Percentiles rank a stretch among this genome's conserved stretches.
These are phyloP conservation scores for Brachylomia viminalis DNA, from an alignment of 2,888 invertebrate species.

Conservation along the genomic window DNA sequence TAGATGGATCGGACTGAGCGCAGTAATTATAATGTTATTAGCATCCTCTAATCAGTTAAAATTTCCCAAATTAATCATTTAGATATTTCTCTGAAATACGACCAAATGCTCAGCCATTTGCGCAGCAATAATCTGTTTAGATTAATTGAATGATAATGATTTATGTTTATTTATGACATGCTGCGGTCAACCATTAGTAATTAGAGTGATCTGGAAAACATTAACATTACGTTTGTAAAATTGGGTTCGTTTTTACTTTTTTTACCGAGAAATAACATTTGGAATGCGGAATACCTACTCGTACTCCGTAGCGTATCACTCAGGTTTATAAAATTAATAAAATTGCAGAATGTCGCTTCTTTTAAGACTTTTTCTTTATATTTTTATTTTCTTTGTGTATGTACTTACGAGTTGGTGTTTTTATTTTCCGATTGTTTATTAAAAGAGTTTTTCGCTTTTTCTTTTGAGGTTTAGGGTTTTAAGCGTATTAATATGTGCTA, in stretches of 20 bases:
- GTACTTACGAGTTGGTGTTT: not conserved
- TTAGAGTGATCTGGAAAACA: slow-evolving; percentile 62
- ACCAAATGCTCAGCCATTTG: slow-evolving; percentile 37
- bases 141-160: slow-evolving; percentile 63
- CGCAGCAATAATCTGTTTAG: slow-evolving; percentile 58
- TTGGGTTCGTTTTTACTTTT: not conserved
- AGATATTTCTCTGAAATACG: slow-evolving; percentile 39
- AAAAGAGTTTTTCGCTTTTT: not conserved
- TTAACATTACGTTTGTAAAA: slow-evolving; percentile 18
- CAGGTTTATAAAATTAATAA: slow-evolving; percentile 3
- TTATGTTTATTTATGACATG: slow-evolving; percentile 62
- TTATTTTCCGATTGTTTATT: not conserved
- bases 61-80: slow-evolving; percentile 5
- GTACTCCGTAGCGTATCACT: slow-evolving; percentile 1
- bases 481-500: not conserved
- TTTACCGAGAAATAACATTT: slow-evolving; percentile 12
- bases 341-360: slow-evolving; percentile 58
- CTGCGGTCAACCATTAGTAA: slow-evolving; percentile 50
- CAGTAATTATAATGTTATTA: slow-evolving; percentile 23
- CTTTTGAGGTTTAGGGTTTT: not conserved
- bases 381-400: not conserved
- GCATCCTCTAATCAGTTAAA: slow-evolving; percentile 1
- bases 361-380: not conserved
- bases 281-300: not conserved
- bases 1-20: not conserved